These are phyloP conservation scores for Phaetusa simplex DNA, from an alignment of 2,113 vertebrate species.

Conservation along the genomic window DNA sequence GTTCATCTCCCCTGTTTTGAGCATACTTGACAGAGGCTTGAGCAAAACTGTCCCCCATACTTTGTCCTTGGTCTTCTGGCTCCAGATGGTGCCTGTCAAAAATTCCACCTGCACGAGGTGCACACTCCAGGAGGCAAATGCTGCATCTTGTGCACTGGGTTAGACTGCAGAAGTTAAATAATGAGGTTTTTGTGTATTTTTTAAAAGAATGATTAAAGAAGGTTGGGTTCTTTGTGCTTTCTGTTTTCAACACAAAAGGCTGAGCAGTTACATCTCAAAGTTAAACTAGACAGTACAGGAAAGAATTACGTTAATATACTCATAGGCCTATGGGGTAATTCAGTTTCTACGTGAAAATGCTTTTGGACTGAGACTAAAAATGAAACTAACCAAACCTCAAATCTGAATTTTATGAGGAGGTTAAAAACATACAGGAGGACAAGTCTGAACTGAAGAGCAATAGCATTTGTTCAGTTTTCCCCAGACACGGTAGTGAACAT, in stretches of 20 bases:
- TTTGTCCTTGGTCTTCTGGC: not conserved
- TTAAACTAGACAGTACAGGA: not conserved
- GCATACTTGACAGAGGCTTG: not conserved
- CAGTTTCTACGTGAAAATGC: constrained; percentile 3
- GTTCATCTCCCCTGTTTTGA: not conserved
- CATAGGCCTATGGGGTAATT: not conserved
- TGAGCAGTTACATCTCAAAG: not conserved
- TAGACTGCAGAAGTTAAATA: not conserved
- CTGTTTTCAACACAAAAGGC: not conserved
- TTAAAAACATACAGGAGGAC: not conserved
- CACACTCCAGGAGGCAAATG: not conserved
- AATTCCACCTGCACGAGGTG: not conserved
- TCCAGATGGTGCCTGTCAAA: not conserved
- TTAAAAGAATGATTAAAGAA: not conserved
- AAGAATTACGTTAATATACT: not conserved
- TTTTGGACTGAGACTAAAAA: constrained; percentile 17
- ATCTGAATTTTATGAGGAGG: constrained; percentile 44
- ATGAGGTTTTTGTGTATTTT: not conserved
- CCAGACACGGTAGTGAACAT: not conserved
- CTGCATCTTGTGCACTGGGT: not conserved
- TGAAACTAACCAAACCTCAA: constrained; percentile 16
- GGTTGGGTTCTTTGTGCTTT: not conserved
- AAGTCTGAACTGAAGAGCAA: constrained; percentile 15
- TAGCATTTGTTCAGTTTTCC: constrained; percentile 14
- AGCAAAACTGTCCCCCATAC: not conserved